Percentiles rank a stretch among this genome's conserved stretches.
These are phyloP conservation scores for Cheilosia urbana DNA, from an alignment of 2,888 invertebrate species.

Conservation along the genomic window DNA sequence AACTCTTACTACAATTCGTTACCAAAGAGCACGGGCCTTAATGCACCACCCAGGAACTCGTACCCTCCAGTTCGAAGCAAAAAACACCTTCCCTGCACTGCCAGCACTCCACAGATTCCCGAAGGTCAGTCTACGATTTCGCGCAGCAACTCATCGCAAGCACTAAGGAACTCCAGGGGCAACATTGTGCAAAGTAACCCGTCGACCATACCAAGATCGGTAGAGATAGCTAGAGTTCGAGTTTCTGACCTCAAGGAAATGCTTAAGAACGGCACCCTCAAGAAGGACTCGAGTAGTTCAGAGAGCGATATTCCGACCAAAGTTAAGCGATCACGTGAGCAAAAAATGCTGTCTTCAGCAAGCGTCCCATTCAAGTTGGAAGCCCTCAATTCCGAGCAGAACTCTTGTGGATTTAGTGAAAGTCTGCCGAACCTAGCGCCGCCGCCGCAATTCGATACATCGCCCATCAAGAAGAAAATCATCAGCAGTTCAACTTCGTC, in stretches of 20 bases:
- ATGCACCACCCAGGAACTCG: slow-evolving; percentile 87
- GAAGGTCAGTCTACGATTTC: slow-evolving; percentile 23
- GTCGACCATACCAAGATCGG: slow-evolving; percentile 81
- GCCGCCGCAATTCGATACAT: slow-evolving; percentile 87
- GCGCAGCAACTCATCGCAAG: slow-evolving; percentile 87
- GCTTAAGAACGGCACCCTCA: slow-evolving; percentile 80
- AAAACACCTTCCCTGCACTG: slow-evolving; percentile 77
- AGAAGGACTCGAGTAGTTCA: slow-evolving; percentile 84
- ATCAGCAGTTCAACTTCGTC: slow-evolving; percentile 86
- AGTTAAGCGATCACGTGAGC: slow-evolving; percentile 83
- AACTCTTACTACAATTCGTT: slow-evolving; percentile 82
- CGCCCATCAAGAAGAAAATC: slow-evolving; percentile 83
- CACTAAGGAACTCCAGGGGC: slow-evolving; percentile 81
- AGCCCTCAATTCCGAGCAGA: slow-evolving; percentile 82
- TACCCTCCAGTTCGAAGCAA: slow-evolving; percentile 87
- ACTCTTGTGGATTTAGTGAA: slow-evolving; percentile 86
- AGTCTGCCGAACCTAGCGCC: slow-evolving; percentile 90
- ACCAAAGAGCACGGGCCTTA: slow-evolving; percentile 84
- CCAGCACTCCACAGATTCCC: slow-evolving; percentile 51
- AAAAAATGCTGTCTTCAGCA: slow-evolving; percentile 84
- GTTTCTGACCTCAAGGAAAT: slow-evolving; percentile 83
- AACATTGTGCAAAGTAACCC: slow-evolving; percentile 67
- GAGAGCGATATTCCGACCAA: slow-evolving; percentile 86
- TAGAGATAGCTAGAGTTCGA: slow-evolving; percentile 83
- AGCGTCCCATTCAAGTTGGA: slow-evolving; percentile 88